Evolutionary conservation across 2,113 vertebrate species (phyloP), one percentile per base, ranked within the genome.

Genomic region (Malaclemys terrapin): DNA sequence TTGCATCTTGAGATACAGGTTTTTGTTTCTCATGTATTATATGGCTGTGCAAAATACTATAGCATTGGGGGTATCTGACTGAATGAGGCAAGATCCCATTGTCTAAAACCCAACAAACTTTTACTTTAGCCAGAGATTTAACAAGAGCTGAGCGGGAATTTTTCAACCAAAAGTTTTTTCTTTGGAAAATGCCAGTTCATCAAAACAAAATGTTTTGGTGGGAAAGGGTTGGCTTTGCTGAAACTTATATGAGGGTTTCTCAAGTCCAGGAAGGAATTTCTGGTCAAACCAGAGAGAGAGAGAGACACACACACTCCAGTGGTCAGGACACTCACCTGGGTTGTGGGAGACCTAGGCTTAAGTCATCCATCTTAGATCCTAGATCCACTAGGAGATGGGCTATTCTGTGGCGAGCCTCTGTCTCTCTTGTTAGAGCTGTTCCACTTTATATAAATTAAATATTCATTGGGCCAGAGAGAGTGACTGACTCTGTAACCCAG

Each of bases 21-120:
- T 72, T 72, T 38, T 72, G 65, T 38, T 72, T 72, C 35, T 38
- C 65, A 10, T 49, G 49, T 14, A 8, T 83, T 80, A 65, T 85
- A 83, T 22, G 72, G 3, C 8, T 3, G 0, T 78, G 38, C 8
- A 14, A 29, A 80, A 5, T 22, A 16, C 53, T 45, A 2, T 10
- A 45, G 10, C 29, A 65, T 8, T 1, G 2, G 31, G 91, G 8
- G 2, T 79, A 76, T 45, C 22, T 78, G 75, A 78, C 10, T 42
- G 8, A 49, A 4, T 1, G 1, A 2, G 42, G 78, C 59, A 95
- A 27, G 6, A 56, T 38, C 6, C 4, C 1, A 0, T 2, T 54
- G 22, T 20, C 2, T 76, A 20, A 94, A 84, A 88, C 13, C 3
- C 2, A 16, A 62, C 3, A 52, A 57, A 4, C 4, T 10, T 78